Percentiles rank a stretch among this genome's conserved stretches.
phyloP scores from a whole-genome alignment of 2,888 invertebrate species.

The Cryptops parisi region DNA sequence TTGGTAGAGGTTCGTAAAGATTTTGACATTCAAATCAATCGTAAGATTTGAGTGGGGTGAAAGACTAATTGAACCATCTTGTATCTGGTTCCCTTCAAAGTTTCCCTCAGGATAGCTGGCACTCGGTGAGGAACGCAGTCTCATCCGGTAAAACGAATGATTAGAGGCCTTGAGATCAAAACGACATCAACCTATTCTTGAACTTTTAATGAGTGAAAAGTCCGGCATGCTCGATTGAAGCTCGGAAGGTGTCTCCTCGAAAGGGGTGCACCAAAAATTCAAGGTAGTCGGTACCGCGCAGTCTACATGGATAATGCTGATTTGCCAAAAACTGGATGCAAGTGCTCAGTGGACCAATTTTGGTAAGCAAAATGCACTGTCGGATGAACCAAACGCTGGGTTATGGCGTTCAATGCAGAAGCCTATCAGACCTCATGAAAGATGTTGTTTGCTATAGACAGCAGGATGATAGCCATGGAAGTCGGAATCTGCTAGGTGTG shows the following conservation, averaged over 20 bases:
- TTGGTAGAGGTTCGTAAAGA: slow-evolving; percentile 56
- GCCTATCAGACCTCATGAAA: slow-evolving; percentile 20
- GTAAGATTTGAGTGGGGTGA: slow-evolving; percentile 53
- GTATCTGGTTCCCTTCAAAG: slow-evolving; percentile 62
- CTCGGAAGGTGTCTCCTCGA: too few species aligned
- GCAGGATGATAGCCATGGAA: slow-evolving; percentile 40
- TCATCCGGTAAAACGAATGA: slow-evolving; percentile 60
- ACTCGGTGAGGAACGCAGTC: slow-evolving; percentile 39
- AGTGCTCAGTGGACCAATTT: slow-evolving; percentile 15
- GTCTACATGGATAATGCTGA: too few species aligned
- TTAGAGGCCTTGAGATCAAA: slow-evolving; percentile 52
- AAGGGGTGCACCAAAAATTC: too few species aligned
- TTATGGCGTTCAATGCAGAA: slow-evolving; percentile 25
- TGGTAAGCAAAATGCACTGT: slow-evolving; percentile 16
- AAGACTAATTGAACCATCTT: slow-evolving; percentile 58
- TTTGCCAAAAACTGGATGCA: slow-evolving; percentile 12
- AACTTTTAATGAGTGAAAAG: slow-evolving; percentile 46
- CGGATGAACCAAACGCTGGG: slow-evolving; percentile 16
- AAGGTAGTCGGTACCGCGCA: too few species aligned
- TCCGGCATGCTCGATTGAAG: slow-evolving; percentile 28
- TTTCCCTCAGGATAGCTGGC: slow-evolving; percentile 59
- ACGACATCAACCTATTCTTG: slow-evolving; percentile 58
- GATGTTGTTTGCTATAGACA: slow-evolving; percentile 38
- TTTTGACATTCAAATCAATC: slow-evolving; percentile 68
- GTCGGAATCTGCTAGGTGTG: slow-evolving; percentile 35